phyloP scores from a whole-genome alignment of 2,113 vertebrate genomes.

The Danionella cerebrum region DNA sequence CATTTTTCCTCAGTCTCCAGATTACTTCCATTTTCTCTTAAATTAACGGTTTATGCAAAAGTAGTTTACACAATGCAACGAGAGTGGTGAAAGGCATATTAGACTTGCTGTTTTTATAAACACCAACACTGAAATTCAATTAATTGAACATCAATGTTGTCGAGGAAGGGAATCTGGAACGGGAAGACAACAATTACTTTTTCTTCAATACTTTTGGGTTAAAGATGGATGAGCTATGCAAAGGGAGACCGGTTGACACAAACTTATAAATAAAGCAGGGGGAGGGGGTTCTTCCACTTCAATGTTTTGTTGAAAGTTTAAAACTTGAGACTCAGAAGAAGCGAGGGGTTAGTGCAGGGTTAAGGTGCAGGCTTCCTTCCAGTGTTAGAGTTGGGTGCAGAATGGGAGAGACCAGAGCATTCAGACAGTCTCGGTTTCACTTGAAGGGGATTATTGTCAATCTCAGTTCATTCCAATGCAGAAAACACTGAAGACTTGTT shows the following conservation, averaged over 20 bases:
- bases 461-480: no score
- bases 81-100: not conserved
- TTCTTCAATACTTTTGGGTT: not conserved
- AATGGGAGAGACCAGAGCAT: not conserved
- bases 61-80: constrained; percentile 16
- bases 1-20: constrained; percentile 9
- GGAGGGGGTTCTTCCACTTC: not conserved
- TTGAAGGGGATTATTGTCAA: not conserved
- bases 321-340: not conserved
- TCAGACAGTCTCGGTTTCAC: not conserved
- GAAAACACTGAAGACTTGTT: no score
- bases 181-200: constrained; percentile 4
- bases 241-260: not conserved
- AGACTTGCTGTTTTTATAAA: not conserved
- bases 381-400: constrained; percentile 7
- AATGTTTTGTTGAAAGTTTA: not conserved
- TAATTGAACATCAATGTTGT: not conserved
- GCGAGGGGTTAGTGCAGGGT: not conserved
- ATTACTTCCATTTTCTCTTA: not conserved
- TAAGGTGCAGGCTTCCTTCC: constrained; percentile 16
- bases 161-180: not conserved
- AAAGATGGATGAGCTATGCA: not conserved
- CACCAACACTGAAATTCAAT: constrained; percentile 4
- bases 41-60: constrained; percentile 9
- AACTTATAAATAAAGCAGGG: constrained; percentile 5